Conservation (phyloP, 1,140 invertebrate genomes). For the Diorhabda carinulata region DNA sequence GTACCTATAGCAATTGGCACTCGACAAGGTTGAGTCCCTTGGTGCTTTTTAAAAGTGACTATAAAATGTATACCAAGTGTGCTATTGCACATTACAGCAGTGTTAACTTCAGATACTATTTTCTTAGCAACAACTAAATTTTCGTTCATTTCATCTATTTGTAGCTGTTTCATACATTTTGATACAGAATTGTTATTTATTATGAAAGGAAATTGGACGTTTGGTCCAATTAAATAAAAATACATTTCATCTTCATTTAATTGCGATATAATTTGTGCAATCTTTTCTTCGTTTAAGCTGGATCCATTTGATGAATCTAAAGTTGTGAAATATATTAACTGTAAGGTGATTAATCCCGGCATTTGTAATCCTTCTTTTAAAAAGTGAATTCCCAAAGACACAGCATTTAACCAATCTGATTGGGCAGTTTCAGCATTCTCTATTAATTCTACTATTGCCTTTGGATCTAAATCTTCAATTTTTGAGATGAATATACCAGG, state of each 20-base stretch:
- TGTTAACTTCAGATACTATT: constrained; percentile 23
- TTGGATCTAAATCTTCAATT: constrained; percentile 13
- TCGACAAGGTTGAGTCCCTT: constrained; percentile 29
- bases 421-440: constrained; percentile 14
- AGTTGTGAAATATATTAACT: constrained; percentile 26
- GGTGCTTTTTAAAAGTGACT: constrained; percentile 21
- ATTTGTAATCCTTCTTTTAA: constrained; percentile 23
- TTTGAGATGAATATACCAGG: constrained; percentile 11
- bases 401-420: constrained; percentile 25
- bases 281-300: constrained; percentile 2
- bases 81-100: constrained; percentile 25
- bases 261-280: constrained; percentile 15
- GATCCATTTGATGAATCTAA: constrained; percentile 5
- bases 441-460: constrained; percentile 17
- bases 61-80: constrained; percentile 29
- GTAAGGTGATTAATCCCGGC: constrained; percentile 24
- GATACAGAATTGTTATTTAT: constrained; percentile 20
- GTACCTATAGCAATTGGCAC: constrained; percentile 26
- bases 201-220: constrained; percentile 21
- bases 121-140: constrained; percentile 6
- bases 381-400: constrained; percentile 22
- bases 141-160: neutral
- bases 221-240: constrained; percentile 32
- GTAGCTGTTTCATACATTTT: constrained; percentile 26
- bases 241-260: constrained; percentile 24